phyloP scores from a whole-genome alignment of 1,140 invertebrate genomes.

The Drosophila tani region DNA sequence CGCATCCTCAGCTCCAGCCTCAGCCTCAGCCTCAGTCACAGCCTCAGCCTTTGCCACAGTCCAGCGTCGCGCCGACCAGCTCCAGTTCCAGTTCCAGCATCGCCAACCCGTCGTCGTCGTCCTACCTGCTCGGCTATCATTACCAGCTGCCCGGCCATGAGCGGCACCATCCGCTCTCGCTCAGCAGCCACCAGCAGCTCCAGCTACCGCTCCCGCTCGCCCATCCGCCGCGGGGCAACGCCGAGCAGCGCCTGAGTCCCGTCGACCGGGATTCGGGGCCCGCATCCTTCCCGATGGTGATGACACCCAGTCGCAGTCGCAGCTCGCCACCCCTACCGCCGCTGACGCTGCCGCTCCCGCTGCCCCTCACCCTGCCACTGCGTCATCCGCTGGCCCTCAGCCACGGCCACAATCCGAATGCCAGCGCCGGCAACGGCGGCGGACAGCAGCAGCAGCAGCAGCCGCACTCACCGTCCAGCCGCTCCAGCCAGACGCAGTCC shows the following conservation, averaged over 20 bases:
- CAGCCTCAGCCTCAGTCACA: conserved; percentile 37
- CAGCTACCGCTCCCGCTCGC: conserved; percentile 21
- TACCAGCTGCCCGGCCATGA: conserved; percentile 57
- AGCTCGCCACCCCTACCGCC: conserved; percentile 86
- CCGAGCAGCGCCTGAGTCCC: conserved; percentile 15
- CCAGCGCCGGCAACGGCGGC: conserved; percentile 21
- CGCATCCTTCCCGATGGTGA: conserved; percentile 85
- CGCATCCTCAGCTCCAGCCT: conserved; percentile 43
- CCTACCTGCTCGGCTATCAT: conserved; percentile 54
- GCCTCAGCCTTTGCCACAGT: conserved; percentile 22
- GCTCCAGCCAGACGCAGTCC: conserved; percentile 39
- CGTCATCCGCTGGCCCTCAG: conserved; percentile 26
- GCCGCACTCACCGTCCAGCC: conserved; percentile 17
- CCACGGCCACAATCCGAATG: conserved; percentile 21
- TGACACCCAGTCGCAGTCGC: conserved; percentile 88
- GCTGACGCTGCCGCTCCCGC: conserved; percentile 12
- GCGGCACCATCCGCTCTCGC: conserved; percentile 22
- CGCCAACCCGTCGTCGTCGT: conserved; percentile 13
- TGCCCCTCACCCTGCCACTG: conserved; percentile 34
- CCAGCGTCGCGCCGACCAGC: neutral
- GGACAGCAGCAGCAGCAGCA: conserved; percentile 15
- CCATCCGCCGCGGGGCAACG: conserved; percentile 18
- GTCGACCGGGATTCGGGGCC: conserved; percentile 17
- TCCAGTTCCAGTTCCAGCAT: conserved; percentile 2
- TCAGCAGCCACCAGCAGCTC: conserved; percentile 21